These are phyloP conservation scores for Eonycteris spelaea DNA, from an alignment of 2,113 vertebrate genomes.

Conservation along the genomic window DNA sequence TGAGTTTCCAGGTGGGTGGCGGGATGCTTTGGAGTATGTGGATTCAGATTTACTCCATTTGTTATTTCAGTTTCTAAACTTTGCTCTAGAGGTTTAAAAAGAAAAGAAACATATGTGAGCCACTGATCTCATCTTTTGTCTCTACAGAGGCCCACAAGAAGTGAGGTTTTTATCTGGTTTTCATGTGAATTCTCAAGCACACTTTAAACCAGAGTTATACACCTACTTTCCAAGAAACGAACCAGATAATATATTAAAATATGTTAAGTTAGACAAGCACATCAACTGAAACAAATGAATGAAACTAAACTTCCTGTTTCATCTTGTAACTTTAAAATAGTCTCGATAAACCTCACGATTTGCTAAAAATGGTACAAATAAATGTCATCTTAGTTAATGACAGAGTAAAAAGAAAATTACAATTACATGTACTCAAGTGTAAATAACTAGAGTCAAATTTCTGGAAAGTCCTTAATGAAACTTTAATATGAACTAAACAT, in stretches of 20 bases:
- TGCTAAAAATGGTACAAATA: not conserved
- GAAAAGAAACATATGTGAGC: constrained; percentile 44
- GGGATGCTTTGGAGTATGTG: constrained; percentile 64
- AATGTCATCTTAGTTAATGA: not conserved
- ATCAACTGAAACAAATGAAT: not conserved
- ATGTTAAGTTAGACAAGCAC: not conserved
- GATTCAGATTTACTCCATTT: constrained; percentile 68
- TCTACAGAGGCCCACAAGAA: not conserved
- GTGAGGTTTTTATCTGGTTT: not conserved
- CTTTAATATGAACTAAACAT: not conserved
- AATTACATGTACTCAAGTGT: not conserved
- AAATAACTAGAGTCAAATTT: not conserved
- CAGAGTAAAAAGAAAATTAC: constrained; percentile 4
- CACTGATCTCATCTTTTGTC: not conserved
- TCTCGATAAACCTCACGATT: not conserved
- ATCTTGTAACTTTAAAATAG: not conserved
- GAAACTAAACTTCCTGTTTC: not conserved
- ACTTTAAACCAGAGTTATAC: constrained; percentile 15
- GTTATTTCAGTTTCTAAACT: constrained; percentile 84
- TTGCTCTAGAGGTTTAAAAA: constrained; percentile 81
- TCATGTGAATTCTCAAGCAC: not conserved
- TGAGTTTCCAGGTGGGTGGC: constrained; percentile 65
- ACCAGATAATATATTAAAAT: not conserved
- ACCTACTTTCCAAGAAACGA: not conserved
- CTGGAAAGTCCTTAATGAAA: not conserved